Evolutionary conservation across 2,888 invertebrate genomes (phyloP).

Genomic region (Poecilus cupreus): DNA sequence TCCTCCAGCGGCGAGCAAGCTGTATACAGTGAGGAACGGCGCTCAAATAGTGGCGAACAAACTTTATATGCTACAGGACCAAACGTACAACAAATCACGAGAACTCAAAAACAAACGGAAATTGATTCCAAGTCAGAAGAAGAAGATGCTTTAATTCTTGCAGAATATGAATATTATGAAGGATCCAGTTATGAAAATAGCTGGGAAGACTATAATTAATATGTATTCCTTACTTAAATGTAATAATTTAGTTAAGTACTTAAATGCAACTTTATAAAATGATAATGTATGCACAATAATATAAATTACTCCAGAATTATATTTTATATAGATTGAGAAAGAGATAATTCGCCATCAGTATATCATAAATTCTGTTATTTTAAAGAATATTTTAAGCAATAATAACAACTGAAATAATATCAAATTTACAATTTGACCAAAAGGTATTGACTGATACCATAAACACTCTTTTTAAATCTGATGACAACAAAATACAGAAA

Average conservation of each 20-base stretch:
- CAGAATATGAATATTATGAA: constrained; percentile 53
- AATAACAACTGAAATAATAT: no score
- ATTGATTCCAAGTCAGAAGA: background rate
- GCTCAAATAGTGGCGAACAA: background rate
- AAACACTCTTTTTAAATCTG: no score
- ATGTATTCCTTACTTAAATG: background rate
- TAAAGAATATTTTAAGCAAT: no score
- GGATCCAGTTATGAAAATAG: constrained; percentile 44
- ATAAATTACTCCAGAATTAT: no score
- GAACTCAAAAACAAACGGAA: background rate
- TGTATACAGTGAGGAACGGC: background rate
- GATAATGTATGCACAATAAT: no score
- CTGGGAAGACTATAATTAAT: constrained; percentile 43
- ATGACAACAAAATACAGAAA: no score
- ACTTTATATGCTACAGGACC: constrained; percentile 23
- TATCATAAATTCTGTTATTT: no score
- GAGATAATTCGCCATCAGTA: no score
- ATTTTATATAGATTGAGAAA: no score
- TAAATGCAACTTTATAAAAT: no score
- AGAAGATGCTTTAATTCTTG: constrained; percentile 12
- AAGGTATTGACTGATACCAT: no score
- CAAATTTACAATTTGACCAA: no score
- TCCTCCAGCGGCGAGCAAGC: constrained; percentile 25
- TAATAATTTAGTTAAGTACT: background rate
- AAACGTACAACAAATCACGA: background rate